Evolutionary conservation across 2,113 vertebrate genomes (phyloP).

Genomic region (Tachysurus vachellii): DNA sequence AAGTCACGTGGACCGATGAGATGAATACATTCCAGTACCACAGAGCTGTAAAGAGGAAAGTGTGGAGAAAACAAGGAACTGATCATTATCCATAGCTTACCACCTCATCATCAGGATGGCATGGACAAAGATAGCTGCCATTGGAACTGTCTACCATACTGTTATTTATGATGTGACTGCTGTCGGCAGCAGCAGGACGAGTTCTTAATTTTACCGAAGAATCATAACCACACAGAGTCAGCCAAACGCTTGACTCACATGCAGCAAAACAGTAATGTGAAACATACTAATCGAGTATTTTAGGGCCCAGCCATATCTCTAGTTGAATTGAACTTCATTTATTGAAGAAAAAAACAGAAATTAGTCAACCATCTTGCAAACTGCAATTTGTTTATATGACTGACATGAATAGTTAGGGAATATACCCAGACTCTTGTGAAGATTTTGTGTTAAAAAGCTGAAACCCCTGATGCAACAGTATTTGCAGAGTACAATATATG

Average conservation of each 20-base stretch:
- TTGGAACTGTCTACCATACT: not conserved
- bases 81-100: conserved; percentile 25
- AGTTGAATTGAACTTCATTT: not conserved
- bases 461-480: not conserved
- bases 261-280: not conserved
- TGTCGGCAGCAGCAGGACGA: not conserved
- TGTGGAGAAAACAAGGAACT: conserved; percentile 19
- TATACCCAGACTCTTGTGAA: not conserved
- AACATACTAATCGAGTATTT: not conserved
- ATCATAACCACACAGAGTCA: not conserved
- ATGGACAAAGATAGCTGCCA: conserved; percentile 5
- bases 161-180: conserved; percentile 10
- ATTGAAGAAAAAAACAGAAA: not conserved
- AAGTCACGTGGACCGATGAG: not conserved
- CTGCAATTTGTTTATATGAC: not conserved
- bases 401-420: too few relatives aligned
- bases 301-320: not conserved
- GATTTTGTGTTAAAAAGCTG: not conserved
- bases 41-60: not conserved
- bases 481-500: not conserved
- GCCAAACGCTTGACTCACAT: not conserved
- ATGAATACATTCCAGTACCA: conserved; percentile 17
- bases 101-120: conserved; percentile 20
- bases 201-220: not conserved
- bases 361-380: not conserved